phyloP scores from a whole-genome alignment of 2,888 invertebrate species.

The Altica lythri region DNA sequence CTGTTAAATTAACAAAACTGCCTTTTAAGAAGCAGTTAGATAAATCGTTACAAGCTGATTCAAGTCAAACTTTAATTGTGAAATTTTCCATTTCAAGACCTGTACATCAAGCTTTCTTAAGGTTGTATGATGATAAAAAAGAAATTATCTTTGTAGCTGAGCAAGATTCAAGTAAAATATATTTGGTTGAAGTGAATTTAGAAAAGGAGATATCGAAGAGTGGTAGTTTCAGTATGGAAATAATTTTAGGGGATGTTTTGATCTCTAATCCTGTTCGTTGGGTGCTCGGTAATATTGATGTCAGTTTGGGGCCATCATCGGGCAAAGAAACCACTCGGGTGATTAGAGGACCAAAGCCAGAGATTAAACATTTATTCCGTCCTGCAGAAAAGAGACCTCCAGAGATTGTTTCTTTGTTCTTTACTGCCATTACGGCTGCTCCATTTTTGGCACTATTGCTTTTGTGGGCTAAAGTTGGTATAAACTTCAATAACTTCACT shows the following conservation, averaged over 20 bases:
- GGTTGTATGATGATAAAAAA: conserved; percentile 70
- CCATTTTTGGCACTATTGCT: conserved; percentile 82
- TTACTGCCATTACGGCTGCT: conserved; percentile 80
- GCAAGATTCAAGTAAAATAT: conserved; percentile 74
- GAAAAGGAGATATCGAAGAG: conserved; percentile 78
- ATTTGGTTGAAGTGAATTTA: conserved; percentile 87
- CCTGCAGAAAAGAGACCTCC: conserved; percentile 91
- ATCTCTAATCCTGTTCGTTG: conserved; percentile 89
- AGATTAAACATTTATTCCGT: conserved; percentile 84
- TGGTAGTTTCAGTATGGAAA: conserved; percentile 78
- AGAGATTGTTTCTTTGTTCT: conserved; percentile 84
- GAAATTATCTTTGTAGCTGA: conserved; percentile 96
- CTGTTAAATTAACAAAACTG: conserved; percentile 76
- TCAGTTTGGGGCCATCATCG: conserved; percentile 58
- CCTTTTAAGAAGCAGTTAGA: conserved; percentile 69
- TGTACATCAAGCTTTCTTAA: conserved; percentile 83
- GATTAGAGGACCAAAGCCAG: conserved; percentile 61
- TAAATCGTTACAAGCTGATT: conserved; percentile 79
- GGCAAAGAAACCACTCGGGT: conserved; percentile 39
- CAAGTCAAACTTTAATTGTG: conserved; percentile 80
- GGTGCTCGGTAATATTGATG: conserved; percentile 76
- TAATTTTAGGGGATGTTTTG: conserved; percentile 90
- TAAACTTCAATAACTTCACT: conserved; percentile 85
- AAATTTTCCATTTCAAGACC: conserved; percentile 76
- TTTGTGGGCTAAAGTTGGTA: conserved; percentile 85